Percentiles rank a stretch among this genome's conserved stretches.
phyloP scores from a whole-genome alignment of 1,140 invertebrate genomes.

The Delia radicum region DNA sequence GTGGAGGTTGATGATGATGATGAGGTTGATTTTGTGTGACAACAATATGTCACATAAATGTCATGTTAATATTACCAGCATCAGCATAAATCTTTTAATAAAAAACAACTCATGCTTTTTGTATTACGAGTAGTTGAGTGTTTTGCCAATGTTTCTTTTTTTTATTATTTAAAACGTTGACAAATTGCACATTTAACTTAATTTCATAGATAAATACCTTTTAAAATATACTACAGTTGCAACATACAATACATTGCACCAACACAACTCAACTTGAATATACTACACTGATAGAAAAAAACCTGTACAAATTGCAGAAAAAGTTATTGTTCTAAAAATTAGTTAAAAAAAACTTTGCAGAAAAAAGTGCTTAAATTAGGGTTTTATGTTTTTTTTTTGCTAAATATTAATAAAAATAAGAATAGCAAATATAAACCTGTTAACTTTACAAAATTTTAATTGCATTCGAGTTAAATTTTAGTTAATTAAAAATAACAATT shows the following conservation, averaged over 20 bases:
- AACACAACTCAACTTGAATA: not conserved
- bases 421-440: too few species aligned
- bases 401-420: too few species aligned
- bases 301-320: too few species aligned
- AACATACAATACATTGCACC: not conserved
- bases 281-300: not conserved
- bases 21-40: not conserved
- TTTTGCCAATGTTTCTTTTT: not conserved
- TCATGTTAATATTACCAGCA: constrained; percentile 11
- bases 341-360: too few species aligned
- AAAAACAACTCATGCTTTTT: not conserved
- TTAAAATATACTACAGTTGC: not conserved
- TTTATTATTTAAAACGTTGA: not conserved
- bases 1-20: too few species aligned
- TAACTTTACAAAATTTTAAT: too few species aligned
- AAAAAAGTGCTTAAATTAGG: too few species aligned
- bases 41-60: constrained; percentile 15
- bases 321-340: too few species aligned
- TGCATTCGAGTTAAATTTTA: too few species aligned
- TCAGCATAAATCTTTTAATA: constrained; percentile 20
- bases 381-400: too few species aligned
- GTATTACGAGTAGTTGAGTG: not conserved
- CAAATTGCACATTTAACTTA: constrained; percentile 23
- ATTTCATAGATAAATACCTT: constrained; percentile 24
- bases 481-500: too few species aligned